Base-by-base conservation (phyloP, 2,797 vertebrate genomes). In the Anguilla obscura region DNA sequence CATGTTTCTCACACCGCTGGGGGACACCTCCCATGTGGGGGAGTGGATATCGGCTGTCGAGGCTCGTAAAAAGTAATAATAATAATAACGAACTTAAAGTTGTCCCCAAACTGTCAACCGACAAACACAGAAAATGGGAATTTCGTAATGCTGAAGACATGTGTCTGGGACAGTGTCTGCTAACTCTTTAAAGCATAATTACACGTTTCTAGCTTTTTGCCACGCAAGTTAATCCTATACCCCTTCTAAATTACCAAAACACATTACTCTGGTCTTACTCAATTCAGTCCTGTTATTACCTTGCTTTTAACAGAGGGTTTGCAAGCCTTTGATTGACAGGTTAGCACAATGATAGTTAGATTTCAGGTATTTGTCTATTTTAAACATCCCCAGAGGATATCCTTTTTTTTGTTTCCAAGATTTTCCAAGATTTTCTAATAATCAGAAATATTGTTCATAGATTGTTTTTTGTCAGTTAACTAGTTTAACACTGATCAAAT, bases 141-240 rank as follows among this genome's bases (percentile, higher is more conserved):
- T 74, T 90, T 86, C 63, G 88, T 69, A 89, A 87, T 30, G 45
- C 60, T 79, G 56, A 56, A 88, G 27, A 86, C 87, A 88, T 71
- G 85, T 84, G n/a, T 84, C 66, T 50, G 36, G n/a, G 21, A 33
- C 50, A 6, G 5, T 84, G 18, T 33, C 33, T 63, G 71, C 66
- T 56, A 27, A 40, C 60, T 88, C 27, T 33, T 30, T 69, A 54
- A 18, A 54, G 80, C 27, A 4, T 21, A 86, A 69, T 33, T 86
- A 40, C 1, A 83, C 90, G 36, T 88, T 93, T 91, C 85, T 40
- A 84, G 52, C 60, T 88, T 54, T 60, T 87, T 88, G 90, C 69
- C 24, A 48, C 33, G 6, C 76, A 45, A 16, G 14, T 36, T 80
- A 80, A 48, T 48, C 76, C 36, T 21, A 1, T 80, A 24, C n/a